Percentiles rank a stretch among this genome's conserved stretches.
Conservation (phyloP, 2,113 vertebrate genomes). For the Myotis yumanensis region DNA sequence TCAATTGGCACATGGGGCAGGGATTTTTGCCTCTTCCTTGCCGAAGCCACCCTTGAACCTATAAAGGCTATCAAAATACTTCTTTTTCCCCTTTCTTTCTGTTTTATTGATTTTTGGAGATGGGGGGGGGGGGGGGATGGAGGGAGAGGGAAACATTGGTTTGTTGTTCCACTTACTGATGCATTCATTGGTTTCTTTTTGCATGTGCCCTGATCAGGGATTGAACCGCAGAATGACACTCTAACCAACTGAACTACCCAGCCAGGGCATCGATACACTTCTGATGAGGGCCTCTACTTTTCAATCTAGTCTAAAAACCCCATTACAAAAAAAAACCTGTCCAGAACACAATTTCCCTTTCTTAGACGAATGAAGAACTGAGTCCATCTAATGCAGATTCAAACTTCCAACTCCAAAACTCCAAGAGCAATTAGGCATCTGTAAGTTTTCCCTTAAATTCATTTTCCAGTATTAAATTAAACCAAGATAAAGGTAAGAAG, state of each 20-base stretch:
- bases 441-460: neutral
- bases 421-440: neutral
- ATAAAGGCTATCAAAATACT: neutral
- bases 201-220: neutral
- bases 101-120: neutral
- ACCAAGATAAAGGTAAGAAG: neutral
- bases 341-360: neutral
- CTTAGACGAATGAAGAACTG: slow-evolving; percentile 14
- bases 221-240: neutral
- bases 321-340: neutral
- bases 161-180: neutral
- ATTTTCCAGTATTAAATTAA: neutral
- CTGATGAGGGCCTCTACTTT: neutral
- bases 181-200: neutral
- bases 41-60: neutral
- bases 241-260: neutral
- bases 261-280: neutral
- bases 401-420: neutral
- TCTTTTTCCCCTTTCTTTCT: neutral
- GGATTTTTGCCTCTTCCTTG: neutral
- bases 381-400: neutral
- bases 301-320: neutral
- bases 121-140: too few relatives aligned
- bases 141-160: neutral
- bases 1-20: accelerated